phyloP scores from a whole-genome alignment of 1,140 invertebrate genomes.

The Musca vetustissima region DNA sequence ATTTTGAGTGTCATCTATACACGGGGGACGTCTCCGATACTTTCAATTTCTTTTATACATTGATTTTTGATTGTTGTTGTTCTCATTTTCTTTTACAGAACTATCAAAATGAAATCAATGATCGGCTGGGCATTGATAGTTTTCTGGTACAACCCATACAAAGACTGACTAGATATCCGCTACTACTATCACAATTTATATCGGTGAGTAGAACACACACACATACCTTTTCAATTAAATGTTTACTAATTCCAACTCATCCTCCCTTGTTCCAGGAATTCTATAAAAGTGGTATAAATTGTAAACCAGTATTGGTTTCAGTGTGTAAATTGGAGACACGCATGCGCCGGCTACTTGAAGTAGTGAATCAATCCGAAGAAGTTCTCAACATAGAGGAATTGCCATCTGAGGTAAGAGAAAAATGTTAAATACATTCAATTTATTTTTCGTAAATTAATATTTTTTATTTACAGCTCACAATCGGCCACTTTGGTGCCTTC shows the following conservation, averaged over 20 bases:
- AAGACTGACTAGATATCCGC: conserved; percentile 55
- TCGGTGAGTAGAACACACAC: conserved; percentile 33
- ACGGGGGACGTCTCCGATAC: no score
- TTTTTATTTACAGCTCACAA: conserved; percentile 37
- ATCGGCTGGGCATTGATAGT: conserved; percentile 55
- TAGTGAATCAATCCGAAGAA: conserved; percentile 54
- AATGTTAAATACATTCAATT: background rate
- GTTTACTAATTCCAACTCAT: background rate
- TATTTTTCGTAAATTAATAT: background rate
- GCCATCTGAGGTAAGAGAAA: conserved; percentile 36
- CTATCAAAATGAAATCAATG: conserved; percentile 50
- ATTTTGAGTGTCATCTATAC: no score
- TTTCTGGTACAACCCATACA: conserved; percentile 55
- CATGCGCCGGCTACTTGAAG: conserved; percentile 49
- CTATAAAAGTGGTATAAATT: conserved; percentile 50
- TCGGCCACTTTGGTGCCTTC: conserved; percentile 45
- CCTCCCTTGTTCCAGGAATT: conserved; percentile 38
- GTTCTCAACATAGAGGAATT: conserved; percentile 49
- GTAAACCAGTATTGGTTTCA: conserved; percentile 46
- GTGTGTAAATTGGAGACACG: conserved; percentile 53
- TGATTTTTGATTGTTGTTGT: no score
- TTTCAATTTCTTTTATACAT: no score
- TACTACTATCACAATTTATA: conserved; percentile 54
- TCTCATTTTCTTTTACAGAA: conserved; percentile 33
- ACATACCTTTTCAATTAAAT: background rate